Evolutionary conservation across 2,888 invertebrate genomes (phyloP).

Genomic region (Apamea sordens): DNA sequence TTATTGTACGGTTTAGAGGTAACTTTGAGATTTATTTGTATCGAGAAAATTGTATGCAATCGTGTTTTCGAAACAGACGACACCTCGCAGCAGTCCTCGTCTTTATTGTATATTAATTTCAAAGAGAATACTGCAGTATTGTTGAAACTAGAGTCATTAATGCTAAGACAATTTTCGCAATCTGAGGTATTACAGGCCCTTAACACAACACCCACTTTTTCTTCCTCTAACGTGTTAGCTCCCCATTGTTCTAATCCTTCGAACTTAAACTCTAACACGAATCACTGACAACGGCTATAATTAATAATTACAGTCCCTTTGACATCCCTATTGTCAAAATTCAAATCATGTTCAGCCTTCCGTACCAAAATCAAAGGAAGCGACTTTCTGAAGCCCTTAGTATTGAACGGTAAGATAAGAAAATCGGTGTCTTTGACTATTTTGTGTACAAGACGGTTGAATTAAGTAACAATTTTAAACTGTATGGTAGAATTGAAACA

Average conservation of each 20-base stretch:
- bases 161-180: no score
- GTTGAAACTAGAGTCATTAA: no score
- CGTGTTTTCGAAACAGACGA: no score
- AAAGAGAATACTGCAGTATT: no score
- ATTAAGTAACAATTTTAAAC: constrained; percentile 13
- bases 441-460: constrained; percentile 1
- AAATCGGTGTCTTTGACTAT: constrained; percentile 29
- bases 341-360: constrained; percentile 54
- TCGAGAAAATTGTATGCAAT: no score
- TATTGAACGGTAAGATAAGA: constrained; percentile 37
- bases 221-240: neutral
- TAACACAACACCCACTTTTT: constrained; percentile 21
- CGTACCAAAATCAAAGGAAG: constrained; percentile 46
- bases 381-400: constrained; percentile 20
- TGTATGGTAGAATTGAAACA: neutral
- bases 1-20: no score
- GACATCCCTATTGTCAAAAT: constrained; percentile 55
- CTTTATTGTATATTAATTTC: no score
- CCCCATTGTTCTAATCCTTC: constrained; percentile 37
- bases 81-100: no score
- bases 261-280: constrained; percentile 34
- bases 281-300: constrained; percentile 58
- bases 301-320: constrained; percentile 65
- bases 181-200: no score
- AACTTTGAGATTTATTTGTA: no score